Evolutionary conservation across 2,888 invertebrate species (phyloP), one percentile per base, ranked within the genome.

Genomic region (Perizoma affinitatum): DNA sequence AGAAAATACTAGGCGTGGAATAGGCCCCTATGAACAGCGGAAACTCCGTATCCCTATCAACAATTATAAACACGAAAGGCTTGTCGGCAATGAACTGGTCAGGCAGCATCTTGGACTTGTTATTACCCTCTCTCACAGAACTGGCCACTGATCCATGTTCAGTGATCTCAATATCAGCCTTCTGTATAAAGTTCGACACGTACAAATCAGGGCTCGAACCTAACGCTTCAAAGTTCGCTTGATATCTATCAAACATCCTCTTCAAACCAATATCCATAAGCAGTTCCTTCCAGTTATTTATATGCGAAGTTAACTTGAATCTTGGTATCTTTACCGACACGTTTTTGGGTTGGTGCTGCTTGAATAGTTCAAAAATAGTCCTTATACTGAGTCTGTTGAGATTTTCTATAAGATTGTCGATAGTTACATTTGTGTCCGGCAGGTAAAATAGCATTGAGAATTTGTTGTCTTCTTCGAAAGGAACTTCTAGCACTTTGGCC

Each of bases 381-480:
- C 79, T 77, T 67, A 93, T 76, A 58, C 93, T 92, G 9, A 92
- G 73, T 0, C 66, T 73, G 8, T 85, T 83, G n/a, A 96, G 73
- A 9, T 86, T 85, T 0, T 91, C 82, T 0, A 95, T 77, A 0
- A 95, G 88, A 4, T 79, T 80, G 4, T 78, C 73, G 4, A 93
- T 58, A 0, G 84, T 74, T 10, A 86, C 83, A 34, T 88, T 89
- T 38, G 81, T 76, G 53, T 88, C 78, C 0, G 96, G 96, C 36
- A 96, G 73, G 61, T 95, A 83, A 4, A 95, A 71, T 5, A 95
- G 80, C 95, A 96, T 95, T 0, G 94, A 94, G 59, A 93, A 92
- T 56, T 92, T 89, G 8, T 73, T 72, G 0, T 72, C 75, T 0
- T 78, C 67, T 0, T 84, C 87, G 42, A 88, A 92, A 0, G 89